Conservation (phyloP, 2,797 vertebrate genomes). For the Scolopax bukidnonensis region DNA sequence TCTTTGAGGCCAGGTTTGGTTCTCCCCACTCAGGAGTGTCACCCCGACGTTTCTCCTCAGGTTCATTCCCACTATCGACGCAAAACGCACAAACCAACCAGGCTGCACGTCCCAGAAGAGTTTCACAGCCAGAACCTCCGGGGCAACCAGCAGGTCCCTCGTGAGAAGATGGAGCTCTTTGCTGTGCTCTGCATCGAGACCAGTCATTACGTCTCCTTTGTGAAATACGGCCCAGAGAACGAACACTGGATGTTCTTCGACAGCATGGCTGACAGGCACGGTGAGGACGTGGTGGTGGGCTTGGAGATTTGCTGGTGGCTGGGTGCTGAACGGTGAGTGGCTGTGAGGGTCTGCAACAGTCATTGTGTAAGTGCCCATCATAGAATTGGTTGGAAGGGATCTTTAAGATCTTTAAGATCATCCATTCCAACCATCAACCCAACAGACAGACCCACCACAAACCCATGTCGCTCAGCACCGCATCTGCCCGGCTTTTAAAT, state of each 20-base stretch:
- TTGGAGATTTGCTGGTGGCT: neutral
- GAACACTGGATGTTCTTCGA: slow-evolving; percentile 93
- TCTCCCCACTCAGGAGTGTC: fast-evolving
- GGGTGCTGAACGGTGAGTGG: fast-evolving
- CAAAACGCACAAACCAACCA: slow-evolving; percentile 49
- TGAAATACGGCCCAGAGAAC: slow-evolving; percentile 83
- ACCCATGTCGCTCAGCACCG: neutral
- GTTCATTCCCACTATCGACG: slow-evolving; percentile 83
- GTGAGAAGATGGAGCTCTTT: slow-evolving; percentile 88
- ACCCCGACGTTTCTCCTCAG: slow-evolving; percentile 52
- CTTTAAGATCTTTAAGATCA: neutral
- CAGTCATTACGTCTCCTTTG: slow-evolving; percentile 91
- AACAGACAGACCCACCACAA: neutral
- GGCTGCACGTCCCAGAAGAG: slow-evolving; percentile 74
- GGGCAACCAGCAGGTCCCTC: slow-evolving; percentile 47
- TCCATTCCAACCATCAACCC: neutral
- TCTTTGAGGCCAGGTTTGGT: neutral
- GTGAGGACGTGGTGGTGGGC: slow-evolving; percentile 65
- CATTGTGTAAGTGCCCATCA: fast-evolving
- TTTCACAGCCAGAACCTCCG: slow-evolving; percentile 1
- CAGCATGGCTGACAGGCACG: slow-evolving; percentile 91
- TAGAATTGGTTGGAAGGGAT: neutral
- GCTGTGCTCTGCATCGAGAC: slow-evolving; percentile 93
- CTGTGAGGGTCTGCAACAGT: neutral
- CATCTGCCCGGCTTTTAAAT: neutral